phyloP scores from a whole-genome alignment of 2,113 vertebrate genomes.

The Thermophis baileyi region DNA sequence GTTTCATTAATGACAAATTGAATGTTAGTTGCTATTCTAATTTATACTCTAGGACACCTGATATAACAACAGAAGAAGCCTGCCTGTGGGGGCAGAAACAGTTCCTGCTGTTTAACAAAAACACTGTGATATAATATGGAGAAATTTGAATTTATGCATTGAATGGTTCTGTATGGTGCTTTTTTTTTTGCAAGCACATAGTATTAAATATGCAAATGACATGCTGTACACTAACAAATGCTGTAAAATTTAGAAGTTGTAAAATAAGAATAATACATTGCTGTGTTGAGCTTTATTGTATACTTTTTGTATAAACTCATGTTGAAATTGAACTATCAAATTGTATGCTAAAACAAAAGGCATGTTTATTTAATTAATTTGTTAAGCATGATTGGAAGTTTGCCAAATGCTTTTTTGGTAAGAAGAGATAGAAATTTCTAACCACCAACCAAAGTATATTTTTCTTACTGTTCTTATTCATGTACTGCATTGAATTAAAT shows the following conservation, averaged over 20 bases:
- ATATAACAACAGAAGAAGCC: not conserved
- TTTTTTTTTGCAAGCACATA: not conserved
- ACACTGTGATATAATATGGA: not conserved
- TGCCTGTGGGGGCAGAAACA: not conserved
- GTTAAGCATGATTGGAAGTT: not conserved
- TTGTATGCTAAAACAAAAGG: not conserved
- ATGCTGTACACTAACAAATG: not conserved
- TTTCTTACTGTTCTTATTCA: not conserved
- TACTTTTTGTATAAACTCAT: not conserved
- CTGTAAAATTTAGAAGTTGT: not conserved
- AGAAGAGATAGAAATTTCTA: not conserved
- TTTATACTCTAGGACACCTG: not conserved
- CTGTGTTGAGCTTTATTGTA: not conserved
- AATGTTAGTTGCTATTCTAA: not conserved
- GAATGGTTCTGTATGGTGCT: not conserved
- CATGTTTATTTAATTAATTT: not conserved
- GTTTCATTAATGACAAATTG: not conserved
- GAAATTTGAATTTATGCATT: not conserved
- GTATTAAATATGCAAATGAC: not conserved
- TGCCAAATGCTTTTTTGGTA: not conserved
- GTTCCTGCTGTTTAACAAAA: not conserved
- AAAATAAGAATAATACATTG: not conserved
- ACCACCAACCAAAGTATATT: not conserved
- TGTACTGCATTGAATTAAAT: not conserved
- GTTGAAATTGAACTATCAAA: not conserved